These are phyloP conservation scores for Jacana jacana DNA, from an alignment of 2,113 vertebrate species.

Conservation along the genomic window DNA sequence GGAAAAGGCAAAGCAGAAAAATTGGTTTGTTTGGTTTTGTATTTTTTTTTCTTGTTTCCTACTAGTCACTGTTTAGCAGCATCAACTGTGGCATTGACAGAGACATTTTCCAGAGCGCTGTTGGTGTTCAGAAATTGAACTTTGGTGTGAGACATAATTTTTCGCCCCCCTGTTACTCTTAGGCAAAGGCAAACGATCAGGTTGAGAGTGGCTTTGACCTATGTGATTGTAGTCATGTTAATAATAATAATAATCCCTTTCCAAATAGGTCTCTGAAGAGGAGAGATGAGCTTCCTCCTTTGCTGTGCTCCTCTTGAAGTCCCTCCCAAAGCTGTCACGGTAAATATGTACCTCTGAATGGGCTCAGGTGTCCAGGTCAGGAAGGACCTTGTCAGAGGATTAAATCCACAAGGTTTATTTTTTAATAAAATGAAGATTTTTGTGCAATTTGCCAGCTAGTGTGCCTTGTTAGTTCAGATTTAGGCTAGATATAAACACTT, in stretches of 20 bases:
- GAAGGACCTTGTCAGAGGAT: not conserved
- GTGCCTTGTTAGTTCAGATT: not conserved
- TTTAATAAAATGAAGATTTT: not conserved
- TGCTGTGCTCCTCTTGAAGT: not conserved
- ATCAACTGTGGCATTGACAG: accelerated
- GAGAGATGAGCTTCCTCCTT: not conserved
- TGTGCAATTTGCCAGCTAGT: not conserved
- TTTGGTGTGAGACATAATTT: not conserved
- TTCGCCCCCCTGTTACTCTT: not conserved
- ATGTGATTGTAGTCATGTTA: not conserved
- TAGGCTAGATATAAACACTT: not conserved
- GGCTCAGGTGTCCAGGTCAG: not conserved
- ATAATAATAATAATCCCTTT: not conserved
- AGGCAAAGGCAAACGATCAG: not conserved
- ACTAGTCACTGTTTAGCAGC: not conserved
- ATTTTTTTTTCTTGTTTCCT: not conserved
- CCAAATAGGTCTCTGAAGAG: not conserved
- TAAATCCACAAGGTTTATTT: not conserved
- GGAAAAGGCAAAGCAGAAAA: not conserved
- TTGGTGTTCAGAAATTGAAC: not conserved
- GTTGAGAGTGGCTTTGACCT: not conserved
- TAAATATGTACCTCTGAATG: accelerated
- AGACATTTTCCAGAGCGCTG: not conserved
- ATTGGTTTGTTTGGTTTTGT: accelerated
- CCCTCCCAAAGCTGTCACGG: not conserved